Percentiles rank a stretch among this genome's conserved stretches.
phyloP scores from a whole-genome alignment of 2,113 vertebrate species.

The Gyps fulvus region DNA sequence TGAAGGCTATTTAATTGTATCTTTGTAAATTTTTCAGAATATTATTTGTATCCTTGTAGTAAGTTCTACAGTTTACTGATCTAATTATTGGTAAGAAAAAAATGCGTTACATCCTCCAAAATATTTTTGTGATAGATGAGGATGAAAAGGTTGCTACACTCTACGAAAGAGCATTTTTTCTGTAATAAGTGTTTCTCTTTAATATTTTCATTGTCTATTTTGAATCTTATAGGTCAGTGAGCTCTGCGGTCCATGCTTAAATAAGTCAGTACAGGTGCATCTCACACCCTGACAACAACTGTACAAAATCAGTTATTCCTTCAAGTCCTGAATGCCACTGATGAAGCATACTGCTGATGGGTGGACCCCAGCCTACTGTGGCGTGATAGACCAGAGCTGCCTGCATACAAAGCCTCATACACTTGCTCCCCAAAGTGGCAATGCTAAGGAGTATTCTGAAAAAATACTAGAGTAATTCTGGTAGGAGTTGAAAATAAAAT shows the following conservation, averaged over 20 bases:
- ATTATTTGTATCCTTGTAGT: neutral
- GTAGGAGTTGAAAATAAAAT: neutral
- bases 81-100: neutral
- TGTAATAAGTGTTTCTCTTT: neutral
- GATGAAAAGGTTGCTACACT: neutral
- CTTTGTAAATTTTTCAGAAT: neutral
- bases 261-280: neutral
- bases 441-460: neutral
- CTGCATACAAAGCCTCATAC: neutral
- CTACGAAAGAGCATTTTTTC: neutral
- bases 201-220: neutral
- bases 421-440: neutral
- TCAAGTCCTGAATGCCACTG: neutral
- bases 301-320: neutral
- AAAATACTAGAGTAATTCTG: neutral
- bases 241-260: fast-evolving
- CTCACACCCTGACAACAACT: neutral
- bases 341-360: neutral
- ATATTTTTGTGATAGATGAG: neutral
- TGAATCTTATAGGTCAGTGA: fast-evolving
- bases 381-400: neutral
- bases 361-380: neutral
- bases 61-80: neutral
- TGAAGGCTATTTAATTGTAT: neutral
- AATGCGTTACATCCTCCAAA: neutral